Evolutionary conservation across 2,888 invertebrate species (phyloP).

Genomic region (Colletes collaris): DNA sequence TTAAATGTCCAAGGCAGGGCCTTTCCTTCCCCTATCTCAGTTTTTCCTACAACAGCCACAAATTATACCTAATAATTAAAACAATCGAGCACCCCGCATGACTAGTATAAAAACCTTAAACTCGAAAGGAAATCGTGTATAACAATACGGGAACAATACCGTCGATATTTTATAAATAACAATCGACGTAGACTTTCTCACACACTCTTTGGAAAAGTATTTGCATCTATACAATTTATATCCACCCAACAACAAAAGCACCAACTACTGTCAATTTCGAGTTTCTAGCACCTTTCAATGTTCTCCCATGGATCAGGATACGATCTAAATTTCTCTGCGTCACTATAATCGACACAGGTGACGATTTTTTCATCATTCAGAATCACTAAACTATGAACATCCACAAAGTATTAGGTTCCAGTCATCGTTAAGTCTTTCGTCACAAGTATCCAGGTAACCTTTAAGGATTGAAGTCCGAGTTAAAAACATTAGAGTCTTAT

Average conservation of each 20-base stretch:
- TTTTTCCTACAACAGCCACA: too few relatives aligned
- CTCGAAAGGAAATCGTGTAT: not conserved
- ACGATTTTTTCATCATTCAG: too few relatives aligned
- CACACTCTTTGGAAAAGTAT: not conserved
- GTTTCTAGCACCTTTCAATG: too few relatives aligned
- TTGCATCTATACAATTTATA: not conserved
- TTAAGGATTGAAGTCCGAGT: not conserved
- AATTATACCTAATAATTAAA: not conserved
- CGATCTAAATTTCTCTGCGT: too few relatives aligned
- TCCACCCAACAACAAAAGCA: not conserved
- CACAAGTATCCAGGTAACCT: not conserved
- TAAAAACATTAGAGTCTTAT: slow-evolving; percentile 25
- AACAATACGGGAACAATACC: not conserved
- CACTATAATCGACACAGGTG: too few relatives aligned
- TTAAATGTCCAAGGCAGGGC: too few relatives aligned
- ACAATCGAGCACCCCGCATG: not conserved
- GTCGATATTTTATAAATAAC: not conserved
- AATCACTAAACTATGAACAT: not conserved
- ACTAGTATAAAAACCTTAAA: not conserved
- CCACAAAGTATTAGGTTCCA: not conserved
- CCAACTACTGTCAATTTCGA: not conserved
- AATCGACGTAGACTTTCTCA: slow-evolving; percentile 1
- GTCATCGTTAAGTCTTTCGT: slow-evolving; percentile 1
- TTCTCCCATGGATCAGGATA: too few relatives aligned
- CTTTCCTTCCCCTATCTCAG: too few relatives aligned